phyloP scores from a whole-genome alignment of 2,113 vertebrate genomes.

The Spea bombifrons region DNA sequence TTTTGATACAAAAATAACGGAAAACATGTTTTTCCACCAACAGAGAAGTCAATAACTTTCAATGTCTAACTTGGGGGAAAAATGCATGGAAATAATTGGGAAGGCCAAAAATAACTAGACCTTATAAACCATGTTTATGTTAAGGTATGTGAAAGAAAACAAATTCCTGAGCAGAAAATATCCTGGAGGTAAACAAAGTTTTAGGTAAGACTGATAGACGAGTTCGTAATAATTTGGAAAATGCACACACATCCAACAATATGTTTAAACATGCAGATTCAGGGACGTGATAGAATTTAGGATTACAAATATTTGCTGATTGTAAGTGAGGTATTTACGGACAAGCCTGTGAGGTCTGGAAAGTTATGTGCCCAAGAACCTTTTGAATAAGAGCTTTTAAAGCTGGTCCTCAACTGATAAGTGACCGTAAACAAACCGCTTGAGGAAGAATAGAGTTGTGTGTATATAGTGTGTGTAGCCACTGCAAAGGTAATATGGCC shows the following conservation, averaged over 20 bases:
- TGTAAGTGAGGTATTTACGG: constrained; percentile 4
- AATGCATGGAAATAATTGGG: background rate
- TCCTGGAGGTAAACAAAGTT: constrained; percentile 26
- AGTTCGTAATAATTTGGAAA: background rate
- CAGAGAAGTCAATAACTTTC: constrained; percentile 4
- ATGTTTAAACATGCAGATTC: constrained; percentile 6
- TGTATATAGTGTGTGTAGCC: background rate
- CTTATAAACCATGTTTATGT: constrained; percentile 26
- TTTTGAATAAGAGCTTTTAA: background rate
- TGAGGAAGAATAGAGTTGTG: background rate
- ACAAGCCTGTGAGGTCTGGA: constrained; percentile 5
- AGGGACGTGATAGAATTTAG: background rate
- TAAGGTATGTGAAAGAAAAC: constrained; percentile 8
- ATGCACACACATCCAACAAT: background rate
- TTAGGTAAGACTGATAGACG: background rate
- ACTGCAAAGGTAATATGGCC: background rate
- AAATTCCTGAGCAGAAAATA: constrained; percentile 5
- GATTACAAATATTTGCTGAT: background rate
- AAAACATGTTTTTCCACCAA: no score
- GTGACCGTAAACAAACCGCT: background rate
- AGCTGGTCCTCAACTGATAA: background rate
- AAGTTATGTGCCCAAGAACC: background rate
- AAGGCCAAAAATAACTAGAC: background rate
- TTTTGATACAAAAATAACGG: no score
- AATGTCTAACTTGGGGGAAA: constrained; percentile 1